Evolutionary conservation across 2,113 vertebrate species (phyloP).

Genomic region (Ctenomys sociabilis): DNA sequence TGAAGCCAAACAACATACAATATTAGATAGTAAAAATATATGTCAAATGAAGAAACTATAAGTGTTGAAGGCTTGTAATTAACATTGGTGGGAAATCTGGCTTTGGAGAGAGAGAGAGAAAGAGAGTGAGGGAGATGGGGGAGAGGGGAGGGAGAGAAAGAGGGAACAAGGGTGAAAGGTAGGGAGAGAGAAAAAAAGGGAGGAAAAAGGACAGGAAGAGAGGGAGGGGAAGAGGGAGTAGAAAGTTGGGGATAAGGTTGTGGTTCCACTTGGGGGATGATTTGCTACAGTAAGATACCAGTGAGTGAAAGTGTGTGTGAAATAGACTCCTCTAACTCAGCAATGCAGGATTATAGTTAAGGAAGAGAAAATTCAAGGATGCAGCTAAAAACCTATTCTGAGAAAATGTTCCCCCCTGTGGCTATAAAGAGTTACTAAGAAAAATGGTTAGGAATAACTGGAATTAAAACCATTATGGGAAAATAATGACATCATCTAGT

Average conservation of each 20-base stretch:
- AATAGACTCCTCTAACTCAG: fast-evolving
- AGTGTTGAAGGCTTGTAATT: neutral
- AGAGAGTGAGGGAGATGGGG: no score
- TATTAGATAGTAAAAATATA: neutral
- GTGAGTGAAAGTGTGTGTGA: fast-evolving
- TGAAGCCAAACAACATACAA: neutral
- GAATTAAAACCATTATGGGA: neutral
- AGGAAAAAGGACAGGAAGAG: neutral
- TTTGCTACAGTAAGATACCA: neutral
- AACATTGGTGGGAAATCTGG: neutral
- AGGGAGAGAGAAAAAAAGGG: no score
- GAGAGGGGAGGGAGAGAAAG: neutral
- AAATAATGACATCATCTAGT: neutral
- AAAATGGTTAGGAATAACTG: neutral
- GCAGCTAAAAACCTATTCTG: no score
- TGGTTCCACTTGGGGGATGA: fast-evolving
- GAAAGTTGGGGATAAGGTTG: neutral
- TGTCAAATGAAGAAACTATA: neutral
- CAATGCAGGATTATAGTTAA: fast-evolving
- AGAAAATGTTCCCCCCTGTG: fast-evolving
- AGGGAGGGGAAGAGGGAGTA: no score
- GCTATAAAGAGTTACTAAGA: fast-evolving
- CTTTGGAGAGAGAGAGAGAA: neutral
- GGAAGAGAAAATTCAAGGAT: fast-evolving
- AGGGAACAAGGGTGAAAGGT: no score